Base-by-base conservation (phyloP, 2,797 vertebrate species). In the Micromesistius poutassou region DNA sequence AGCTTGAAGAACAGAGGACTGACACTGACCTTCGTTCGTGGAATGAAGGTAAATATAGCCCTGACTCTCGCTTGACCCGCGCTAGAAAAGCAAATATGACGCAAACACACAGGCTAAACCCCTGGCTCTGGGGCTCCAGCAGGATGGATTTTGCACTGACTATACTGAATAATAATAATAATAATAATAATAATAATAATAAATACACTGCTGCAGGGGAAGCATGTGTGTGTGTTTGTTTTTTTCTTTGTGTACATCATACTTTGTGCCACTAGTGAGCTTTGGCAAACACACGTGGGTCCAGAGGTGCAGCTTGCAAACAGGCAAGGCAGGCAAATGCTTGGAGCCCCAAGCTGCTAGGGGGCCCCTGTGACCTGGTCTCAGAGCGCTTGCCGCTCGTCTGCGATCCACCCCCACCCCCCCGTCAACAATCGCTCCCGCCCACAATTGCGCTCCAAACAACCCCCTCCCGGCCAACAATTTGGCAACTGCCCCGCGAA, bases 81-180 rank as follows among this genome's bases (percentile, higher is more conserved):
- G 22, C 66, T 79, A 86, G 88, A 88, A 88, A 85, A 86, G 88
- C 87, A 88, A 85, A 78, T 68, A 75, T 83, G 83, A 90, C 85
- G 88, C 87, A 83, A 84, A 77, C 72, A 78, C 79, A 76, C 68
- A 81, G 82, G 74, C 46, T 55, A 3, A 22, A 55, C 5, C 14
- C 46, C 36, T 10, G 46, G 46, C 46, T 55, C 46, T 22, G 4
- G 46, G 19, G 46, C 46, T 55, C 46, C 0, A 55, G 46, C 5
- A 55, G 46, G 46, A 55, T 22, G 46, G 46, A 55, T 55, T 22
- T 22, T 55, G 46, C 36, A 12, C 38, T 77, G 80, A 84, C 78
- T n/a, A n/a, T n/a, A n/a, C 80, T 72, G 73, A 76, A 88, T 81
- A 30, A 84, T 79, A 86, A 83, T 85, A 80, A 81, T 76, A 84